Base-by-base conservation (phyloP, 2,888 invertebrate genomes). In the Ormyrus rosae region DNA sequence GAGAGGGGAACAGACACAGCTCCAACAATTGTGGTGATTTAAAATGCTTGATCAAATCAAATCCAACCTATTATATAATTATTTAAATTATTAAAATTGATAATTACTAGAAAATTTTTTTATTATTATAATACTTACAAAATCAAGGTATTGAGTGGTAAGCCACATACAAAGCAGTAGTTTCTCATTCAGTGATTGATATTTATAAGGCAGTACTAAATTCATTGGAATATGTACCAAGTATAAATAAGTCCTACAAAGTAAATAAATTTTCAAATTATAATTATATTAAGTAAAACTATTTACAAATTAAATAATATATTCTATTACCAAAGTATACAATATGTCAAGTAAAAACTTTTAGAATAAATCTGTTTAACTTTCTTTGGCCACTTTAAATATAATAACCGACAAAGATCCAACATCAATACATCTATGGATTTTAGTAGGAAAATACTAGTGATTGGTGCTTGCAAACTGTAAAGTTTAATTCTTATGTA, bases 291-390 rank as follows among this genome's bases (percentile, higher is more conserved):
- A 34, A 34, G n/a, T 51, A 19, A 64, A 34, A 67, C 51, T 65
- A 11, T 10, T 19, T 9, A 46, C 34, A 13, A 46, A 61, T 10
- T 53, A 5, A 8, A 50, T 72, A 67, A 72, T n/a, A 56, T 60
- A 13, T 61, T 60, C 56, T 8, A 58, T 76, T 82, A 82, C 82
- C 82, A 80, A 67, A 80, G 51, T 53, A 75, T 19, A 64, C 60
- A 78, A 55, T 80, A 82, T n/a, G 64, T 48, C 34, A 75, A 64
- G 13, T 69, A 75, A 9, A 78, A n/a, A 11, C 45, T 45, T 68
- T 74, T 78, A 9, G 72, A 2, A 77, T 75, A 76, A 71, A 46
- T 60, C 56, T 61, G 67, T 63, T 77, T 61, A 60, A 67, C 45
- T 60, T 78, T 74, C 13, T 65, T 53, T n/a, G 72, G 80, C 65